These are phyloP conservation scores for Campylomormyrus tamandua DNA, from an alignment of 2,113 vertebrate genomes.

Conservation along the genomic window DNA sequence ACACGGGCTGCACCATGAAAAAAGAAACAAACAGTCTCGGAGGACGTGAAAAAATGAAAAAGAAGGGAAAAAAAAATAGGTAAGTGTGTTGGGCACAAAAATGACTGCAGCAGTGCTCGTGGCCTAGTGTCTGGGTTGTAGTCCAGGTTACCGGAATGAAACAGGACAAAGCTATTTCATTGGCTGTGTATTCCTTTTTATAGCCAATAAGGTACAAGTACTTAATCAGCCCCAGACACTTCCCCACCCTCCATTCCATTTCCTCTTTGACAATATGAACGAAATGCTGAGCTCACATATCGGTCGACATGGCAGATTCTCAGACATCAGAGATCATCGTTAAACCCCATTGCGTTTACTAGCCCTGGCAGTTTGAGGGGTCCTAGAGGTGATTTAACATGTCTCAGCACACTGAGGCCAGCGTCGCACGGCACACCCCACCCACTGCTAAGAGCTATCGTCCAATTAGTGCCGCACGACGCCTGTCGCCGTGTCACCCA, in stretches of 20 bases:
- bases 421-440: neutral
- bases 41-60: neutral
- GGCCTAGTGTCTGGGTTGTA: neutral
- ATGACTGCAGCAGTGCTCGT: neutral
- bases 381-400: neutral
- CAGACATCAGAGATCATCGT: neutral
- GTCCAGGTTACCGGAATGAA: neutral
- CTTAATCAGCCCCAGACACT: neutral
- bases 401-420: neutral
- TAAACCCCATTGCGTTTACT: neutral
- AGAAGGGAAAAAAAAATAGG: neutral
- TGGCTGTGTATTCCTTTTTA: neutral
- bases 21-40: neutral
- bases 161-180: neutral
- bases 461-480: neutral
- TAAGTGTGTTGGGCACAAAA: neutral
- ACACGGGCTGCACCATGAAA: neutral
- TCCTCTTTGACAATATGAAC: neutral
- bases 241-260: neutral
- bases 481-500: neutral
- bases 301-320: neutral
- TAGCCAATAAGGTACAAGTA: neutral
- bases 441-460: neutral
- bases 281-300: neutral
- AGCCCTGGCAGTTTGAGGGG: neutral